Evolutionary conservation across 2,113 vertebrate species (phyloP), one percentile per base, ranked within the genome.

Genomic region (Tetraodon nigroviridis): DNA sequence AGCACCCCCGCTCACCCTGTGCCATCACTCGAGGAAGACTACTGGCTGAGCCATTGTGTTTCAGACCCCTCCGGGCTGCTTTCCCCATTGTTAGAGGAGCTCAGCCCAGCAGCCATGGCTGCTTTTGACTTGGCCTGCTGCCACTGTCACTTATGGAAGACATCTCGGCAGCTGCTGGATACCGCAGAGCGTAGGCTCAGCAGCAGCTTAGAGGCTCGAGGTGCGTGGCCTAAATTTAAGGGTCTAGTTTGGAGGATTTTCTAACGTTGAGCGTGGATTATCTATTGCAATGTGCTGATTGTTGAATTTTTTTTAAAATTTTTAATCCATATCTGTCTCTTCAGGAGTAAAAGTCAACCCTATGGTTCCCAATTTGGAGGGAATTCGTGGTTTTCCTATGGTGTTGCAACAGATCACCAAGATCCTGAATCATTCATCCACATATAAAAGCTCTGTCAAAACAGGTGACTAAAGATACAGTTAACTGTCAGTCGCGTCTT

Each of bases 101-200:
- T 98, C 60, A 96, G 92, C 76, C 91, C 95, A 0, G 80, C 94
- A 0, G 92, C 94, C 60, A 94, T 99, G 95, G 95, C 93, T 0
- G 90, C 94, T 0, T 99, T 98, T 69, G 96, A 98, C 87, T 87
- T 99, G n/a, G 95, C 95, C 17, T 96, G 94, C 83, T 96, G 92
- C 66, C 95, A 93, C 76, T 95, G 96, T 73, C 93, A 79, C 69
- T 91, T 98, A 5, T 98, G 95, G 96, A 99, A 96, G 84, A 99
- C 94, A 0, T 95, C 93, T 56, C 92, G 94, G 32, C 95, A 98
- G 79, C 92, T 99, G 58, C 88, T 99, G 70, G 96, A 99, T 78
- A 94, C 93, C 0, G 93, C 97, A 0, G 97, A 99, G 75, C 91
- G 97, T 51, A 71, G 90, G 32, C 90, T 96, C 1, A 76, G 74